Conservation (phyloP, 2,797 vertebrate genomes). For the Mastacembelus armatus region DNA sequence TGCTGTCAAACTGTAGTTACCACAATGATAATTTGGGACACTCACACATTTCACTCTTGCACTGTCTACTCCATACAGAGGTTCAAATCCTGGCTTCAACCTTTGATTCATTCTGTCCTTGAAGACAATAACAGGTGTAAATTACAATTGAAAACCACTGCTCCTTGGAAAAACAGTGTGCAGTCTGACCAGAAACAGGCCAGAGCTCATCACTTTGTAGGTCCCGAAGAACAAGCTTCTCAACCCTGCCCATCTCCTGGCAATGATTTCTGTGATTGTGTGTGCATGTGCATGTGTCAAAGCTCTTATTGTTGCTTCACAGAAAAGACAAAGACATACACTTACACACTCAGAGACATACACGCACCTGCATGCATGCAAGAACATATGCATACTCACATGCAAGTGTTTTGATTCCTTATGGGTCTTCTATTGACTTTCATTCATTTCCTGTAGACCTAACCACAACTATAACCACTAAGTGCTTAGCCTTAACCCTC, state of each 20-base stretch:
- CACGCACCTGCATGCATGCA: constrained; percentile 2
- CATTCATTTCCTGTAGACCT: too few relatives aligned
- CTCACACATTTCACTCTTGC: constrained; percentile 24
- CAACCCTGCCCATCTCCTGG: constrained; percentile 26
- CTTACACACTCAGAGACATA: constrained; percentile 23
- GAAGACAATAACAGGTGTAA: neutral
- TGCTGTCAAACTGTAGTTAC: constrained; percentile 10
- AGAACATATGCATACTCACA: too few relatives aligned
- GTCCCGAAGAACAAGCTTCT: constrained; percentile 20
- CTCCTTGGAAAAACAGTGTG: neutral
- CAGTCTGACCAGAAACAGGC: neutral
- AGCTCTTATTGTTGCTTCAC: constrained; percentile 70
- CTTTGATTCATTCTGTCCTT: constrained; percentile 22
- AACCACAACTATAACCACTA: too few relatives aligned
- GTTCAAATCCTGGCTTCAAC: constrained; percentile 11
- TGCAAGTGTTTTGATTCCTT: too few relatives aligned
- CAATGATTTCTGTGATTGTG: constrained; percentile 38
- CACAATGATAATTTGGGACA: constrained; percentile 15
- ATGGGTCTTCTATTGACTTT: too few relatives aligned
- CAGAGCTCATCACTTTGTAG: neutral
- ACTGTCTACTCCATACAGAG: neutral
- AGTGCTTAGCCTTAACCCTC: too few relatives aligned
- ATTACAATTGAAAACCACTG: neutral
- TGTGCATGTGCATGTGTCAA: constrained; percentile 59
- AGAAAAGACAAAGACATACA: constrained; percentile 59